phyloP scores from a whole-genome alignment of 2,797 vertebrate genomes.

The Lepilemur ruficaudatus region DNA sequence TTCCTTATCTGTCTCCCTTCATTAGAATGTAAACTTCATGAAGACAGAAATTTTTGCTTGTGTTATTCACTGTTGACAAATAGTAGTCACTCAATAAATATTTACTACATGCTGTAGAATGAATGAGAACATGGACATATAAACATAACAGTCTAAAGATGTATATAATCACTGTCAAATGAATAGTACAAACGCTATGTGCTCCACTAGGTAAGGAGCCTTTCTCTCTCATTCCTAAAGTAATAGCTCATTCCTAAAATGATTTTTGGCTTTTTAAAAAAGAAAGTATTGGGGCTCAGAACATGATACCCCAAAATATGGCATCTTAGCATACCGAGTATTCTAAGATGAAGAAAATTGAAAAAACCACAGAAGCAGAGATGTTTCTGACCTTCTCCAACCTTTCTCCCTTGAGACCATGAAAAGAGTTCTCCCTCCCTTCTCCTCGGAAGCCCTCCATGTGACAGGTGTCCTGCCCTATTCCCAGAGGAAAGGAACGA shows the following conservation, averaged over 20 bases:
- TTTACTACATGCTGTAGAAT: neutral
- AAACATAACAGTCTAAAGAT: neutral
- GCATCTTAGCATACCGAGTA: neutral
- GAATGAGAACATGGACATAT: neutral
- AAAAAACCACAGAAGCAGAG: neutral
- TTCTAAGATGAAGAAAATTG: neutral
- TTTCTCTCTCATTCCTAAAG: neutral
- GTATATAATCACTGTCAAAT: neutral
- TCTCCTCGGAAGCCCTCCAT: neutral
- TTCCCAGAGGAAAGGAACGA: neutral
- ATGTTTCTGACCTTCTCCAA: neutral
- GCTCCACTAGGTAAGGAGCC: neutral
- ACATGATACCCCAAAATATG: neutral
- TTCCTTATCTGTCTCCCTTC: neutral
- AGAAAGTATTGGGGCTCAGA: neutral
- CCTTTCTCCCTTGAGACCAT: neutral
- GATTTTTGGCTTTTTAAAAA: neutral
- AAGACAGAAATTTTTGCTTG: neutral
- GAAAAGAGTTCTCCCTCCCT: neutral
- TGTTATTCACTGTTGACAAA: neutral
- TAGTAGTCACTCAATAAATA: neutral
- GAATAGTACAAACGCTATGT: neutral
- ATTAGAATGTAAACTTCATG: neutral
- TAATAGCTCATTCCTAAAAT: neutral
- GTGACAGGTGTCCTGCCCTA: neutral